Evolutionary conservation across 2,797 vertebrate genomes (phyloP), one percentile per base, ranked within the genome.

Genomic region (Gadopsis marmoratus): DNA sequence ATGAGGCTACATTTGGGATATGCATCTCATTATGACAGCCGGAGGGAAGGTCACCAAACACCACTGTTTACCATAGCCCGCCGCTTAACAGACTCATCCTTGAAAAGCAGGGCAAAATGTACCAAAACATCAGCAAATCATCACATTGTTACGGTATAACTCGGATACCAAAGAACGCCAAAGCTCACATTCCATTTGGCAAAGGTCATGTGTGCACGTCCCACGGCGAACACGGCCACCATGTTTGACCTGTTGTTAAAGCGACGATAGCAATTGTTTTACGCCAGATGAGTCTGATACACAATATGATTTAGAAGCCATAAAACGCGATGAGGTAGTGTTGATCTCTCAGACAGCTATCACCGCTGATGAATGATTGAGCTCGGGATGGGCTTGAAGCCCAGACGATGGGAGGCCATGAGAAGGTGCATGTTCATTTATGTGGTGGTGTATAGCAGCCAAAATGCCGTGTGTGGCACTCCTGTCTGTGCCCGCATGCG

Each of bases 1-100:
- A 96, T 96, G 94, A 96, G 92, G 93, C 92, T 90, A 91, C 93
- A 90, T 91, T 95, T 94, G 87, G 93, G 95, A 95, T 79, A 90
- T 94, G 94, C 89, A 96, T 96, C 93, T 96, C 83, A 95, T 96
- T 95, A 95, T 78, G 80, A 53, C 91, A 90, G 95, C 96, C 93
- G 83, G 93, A 92, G 93, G 94, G 93, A 93, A 93, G 92, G 93
- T 93, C 90, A 86, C 67, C 5, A 79, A 89, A 82, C 85, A 71
- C 51, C 56, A 13, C 65, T 83, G 79, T 91, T 89, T 86, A 84
- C 83, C 77, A 88, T 72, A 71, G 64, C 68, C 51, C 7, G 14
- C 70, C 16, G 26, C 58, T 50, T 45, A 19, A 67, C 66, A 66
- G 29, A 66, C 71, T 26, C 51, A 62, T 71, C 70, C 71, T 68